Percentiles rank a stretch among this genome's conserved stretches.
Evolutionary conservation across 2,113 vertebrate species (phyloP).

Genomic region (Actenoides hombroni): DNA sequence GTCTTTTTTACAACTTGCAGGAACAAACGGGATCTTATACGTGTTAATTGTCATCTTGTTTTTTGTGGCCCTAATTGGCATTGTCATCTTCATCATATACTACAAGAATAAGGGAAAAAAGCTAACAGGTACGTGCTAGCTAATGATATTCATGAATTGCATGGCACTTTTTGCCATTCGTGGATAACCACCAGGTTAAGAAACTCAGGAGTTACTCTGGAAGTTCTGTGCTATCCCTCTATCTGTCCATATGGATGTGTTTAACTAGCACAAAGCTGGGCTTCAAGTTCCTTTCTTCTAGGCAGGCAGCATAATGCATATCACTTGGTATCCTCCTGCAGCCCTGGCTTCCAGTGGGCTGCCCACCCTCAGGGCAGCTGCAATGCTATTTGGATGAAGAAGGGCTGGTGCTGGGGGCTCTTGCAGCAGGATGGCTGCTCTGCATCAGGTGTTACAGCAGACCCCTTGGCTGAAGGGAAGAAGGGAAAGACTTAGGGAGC

Average conservation of each 20-base stretch:
- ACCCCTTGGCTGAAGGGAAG: neutral
- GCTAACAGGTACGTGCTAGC: constrained; percentile 70
- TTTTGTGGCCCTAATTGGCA: constrained; percentile 64
- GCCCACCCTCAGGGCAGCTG: fast-evolving
- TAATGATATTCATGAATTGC: neutral
- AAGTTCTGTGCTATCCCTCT: neutral
- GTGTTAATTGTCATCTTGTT: constrained; percentile 66
- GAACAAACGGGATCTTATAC: constrained; percentile 62
- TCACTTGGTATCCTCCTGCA: neutral
- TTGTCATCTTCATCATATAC: constrained; percentile 57
- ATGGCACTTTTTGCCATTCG: neutral
- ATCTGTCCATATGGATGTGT: neutral
- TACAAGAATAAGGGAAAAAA: constrained; percentile 77
- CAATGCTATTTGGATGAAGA: neutral
- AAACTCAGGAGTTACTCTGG: neutral
- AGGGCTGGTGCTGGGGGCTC: neutral
- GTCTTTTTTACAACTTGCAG: constrained; percentile 42
- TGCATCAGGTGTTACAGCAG: neutral
- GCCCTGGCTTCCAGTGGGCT: neutral
- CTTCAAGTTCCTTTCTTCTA: neutral
- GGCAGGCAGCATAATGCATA: neutral
- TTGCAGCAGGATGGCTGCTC: neutral
- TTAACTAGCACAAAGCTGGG: neutral
- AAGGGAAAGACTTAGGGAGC: neutral
- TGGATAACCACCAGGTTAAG: neutral